These are phyloP conservation scores for Channa argus DNA, from an alignment of 2,113 vertebrate genomes.

Conservation along the genomic window DNA sequence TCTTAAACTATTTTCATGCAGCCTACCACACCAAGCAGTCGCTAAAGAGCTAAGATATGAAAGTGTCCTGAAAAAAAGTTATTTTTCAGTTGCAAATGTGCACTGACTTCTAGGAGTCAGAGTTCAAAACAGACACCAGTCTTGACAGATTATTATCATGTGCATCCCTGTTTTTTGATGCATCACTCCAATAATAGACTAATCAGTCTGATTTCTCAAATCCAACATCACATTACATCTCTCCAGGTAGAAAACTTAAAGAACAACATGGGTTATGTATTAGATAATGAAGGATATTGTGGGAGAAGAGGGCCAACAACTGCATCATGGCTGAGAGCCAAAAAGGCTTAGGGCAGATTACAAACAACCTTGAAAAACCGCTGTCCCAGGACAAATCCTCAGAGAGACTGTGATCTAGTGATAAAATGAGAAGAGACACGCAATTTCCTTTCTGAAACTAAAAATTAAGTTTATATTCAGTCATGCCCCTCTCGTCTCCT, in stretches of 20 bases:
- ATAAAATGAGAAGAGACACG: no score
- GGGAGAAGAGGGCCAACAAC: conserved; percentile 25
- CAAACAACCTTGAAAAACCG: conserved; percentile 24
- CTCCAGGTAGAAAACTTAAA: conserved; percentile 47
- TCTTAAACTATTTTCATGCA: neutral
- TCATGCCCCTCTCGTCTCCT: no score
- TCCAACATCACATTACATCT: conserved; percentile 22
- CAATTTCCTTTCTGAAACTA: no score
- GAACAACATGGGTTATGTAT: conserved; percentile 33
- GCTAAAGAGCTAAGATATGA: neutral
- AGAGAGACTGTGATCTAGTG: no score
- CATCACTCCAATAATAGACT: conserved; percentile 1
- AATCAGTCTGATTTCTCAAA: conserved; percentile 43
- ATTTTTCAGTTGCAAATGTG: conserved; percentile 19
- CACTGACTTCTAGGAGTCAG: conserved; percentile 2
- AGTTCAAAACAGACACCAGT: conserved; percentile 25
- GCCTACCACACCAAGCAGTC: neutral
- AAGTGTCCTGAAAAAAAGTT: conserved; percentile 6
- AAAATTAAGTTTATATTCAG: no score
- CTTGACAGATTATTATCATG: conserved; percentile 53
- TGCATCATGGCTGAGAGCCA: conserved; percentile 2
- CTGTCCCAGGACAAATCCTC: conserved; percentile 31
- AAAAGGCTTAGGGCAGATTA: conserved; percentile 21
- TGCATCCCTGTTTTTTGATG: conserved; percentile 33
- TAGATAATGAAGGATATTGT: conserved; percentile 34